Conservation (phyloP, 2,113 vertebrate species). For the Ageneiosus marmoratus region DNA sequence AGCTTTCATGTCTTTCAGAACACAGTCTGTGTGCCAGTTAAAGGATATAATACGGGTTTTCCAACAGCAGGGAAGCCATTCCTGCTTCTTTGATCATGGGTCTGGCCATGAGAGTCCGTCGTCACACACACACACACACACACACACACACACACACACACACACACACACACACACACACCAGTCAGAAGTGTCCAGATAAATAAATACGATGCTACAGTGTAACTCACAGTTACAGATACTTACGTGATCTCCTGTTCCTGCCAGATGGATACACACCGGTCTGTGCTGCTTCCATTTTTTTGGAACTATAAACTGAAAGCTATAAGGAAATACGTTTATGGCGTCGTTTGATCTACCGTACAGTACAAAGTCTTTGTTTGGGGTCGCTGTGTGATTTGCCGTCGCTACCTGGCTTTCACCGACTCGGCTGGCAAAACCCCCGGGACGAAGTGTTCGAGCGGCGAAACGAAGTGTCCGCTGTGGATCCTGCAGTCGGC, state of each 20-base stretch:
- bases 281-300: slow-evolving; percentile 88
- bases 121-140: slow-evolving; percentile 77
- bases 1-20: neutral
- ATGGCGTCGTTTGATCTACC: neutral
- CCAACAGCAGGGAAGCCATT: slow-evolving; percentile 92
- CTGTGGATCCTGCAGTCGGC: slow-evolving; percentile 89
- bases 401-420: slow-evolving; percentile 81
- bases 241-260: slow-evolving; percentile 96
- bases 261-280: slow-evolving; percentile 94
- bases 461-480: slow-evolving; percentile 92
- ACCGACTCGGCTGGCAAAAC: slow-evolving; percentile 88
- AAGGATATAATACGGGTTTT: slow-evolving; percentile 99
- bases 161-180: neutral
- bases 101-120: slow-evolving; percentile 90
- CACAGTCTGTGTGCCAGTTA: neutral
- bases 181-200: neutral
- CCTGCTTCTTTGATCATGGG: slow-evolving; percentile 96
- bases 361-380: neutral
- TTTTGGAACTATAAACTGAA: slow-evolving; percentile 93
- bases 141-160: neutral
- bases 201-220: too few relatives aligned
- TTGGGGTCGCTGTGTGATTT: neutral
- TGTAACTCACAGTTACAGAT: too few relatives aligned
- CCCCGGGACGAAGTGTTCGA: slow-evolving; percentile 88
- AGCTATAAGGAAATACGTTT: slow-evolving; percentile 70